phyloP scores from a whole-genome alignment of 2,888 invertebrate genomes.

The Protodeltote pygarga region DNA sequence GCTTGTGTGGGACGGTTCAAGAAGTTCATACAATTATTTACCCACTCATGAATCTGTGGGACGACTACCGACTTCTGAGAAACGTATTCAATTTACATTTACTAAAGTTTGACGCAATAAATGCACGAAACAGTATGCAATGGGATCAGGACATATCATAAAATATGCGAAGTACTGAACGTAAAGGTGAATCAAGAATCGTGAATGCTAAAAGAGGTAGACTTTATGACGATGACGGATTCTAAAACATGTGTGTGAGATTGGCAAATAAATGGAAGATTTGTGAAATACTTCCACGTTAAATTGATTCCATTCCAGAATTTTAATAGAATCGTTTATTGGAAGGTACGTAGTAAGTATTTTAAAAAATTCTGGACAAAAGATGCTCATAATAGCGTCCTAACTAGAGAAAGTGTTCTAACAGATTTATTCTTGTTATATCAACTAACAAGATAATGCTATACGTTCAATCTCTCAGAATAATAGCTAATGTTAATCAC shows the following conservation, averaged over 20 bases:
- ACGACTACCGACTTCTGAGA: constrained; percentile 18
- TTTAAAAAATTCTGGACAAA: too few relatives aligned
- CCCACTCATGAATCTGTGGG: constrained; percentile 28
- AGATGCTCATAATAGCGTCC: too few relatives aligned
- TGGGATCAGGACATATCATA: constrained; percentile 20
- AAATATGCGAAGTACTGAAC: constrained; percentile 11
- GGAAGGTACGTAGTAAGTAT: too few relatives aligned
- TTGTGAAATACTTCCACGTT: neutral
- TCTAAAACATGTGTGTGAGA: constrained; percentile 22
- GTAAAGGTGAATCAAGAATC: constrained; percentile 31
- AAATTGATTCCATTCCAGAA: too few relatives aligned
- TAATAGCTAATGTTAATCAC: constrained; percentile 22
- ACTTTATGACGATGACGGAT: constrained; percentile 24
- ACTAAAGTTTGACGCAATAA: constrained; percentile 18
- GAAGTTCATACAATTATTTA: constrained; percentile 36
- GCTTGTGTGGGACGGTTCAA: constrained; percentile 31
- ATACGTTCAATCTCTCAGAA: neutral
- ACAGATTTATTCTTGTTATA: too few relatives aligned
- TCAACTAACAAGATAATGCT: too few relatives aligned
- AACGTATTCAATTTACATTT: constrained; percentile 18
- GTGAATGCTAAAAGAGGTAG: constrained; percentile 13
- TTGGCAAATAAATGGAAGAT: constrained; percentile 13
- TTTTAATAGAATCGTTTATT: too few relatives aligned
- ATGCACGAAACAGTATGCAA: constrained; percentile 12
- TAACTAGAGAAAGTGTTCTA: too few relatives aligned